phyloP scores from a whole-genome alignment of 2,888 invertebrate genomes.

The Aromia moschata region DNA sequence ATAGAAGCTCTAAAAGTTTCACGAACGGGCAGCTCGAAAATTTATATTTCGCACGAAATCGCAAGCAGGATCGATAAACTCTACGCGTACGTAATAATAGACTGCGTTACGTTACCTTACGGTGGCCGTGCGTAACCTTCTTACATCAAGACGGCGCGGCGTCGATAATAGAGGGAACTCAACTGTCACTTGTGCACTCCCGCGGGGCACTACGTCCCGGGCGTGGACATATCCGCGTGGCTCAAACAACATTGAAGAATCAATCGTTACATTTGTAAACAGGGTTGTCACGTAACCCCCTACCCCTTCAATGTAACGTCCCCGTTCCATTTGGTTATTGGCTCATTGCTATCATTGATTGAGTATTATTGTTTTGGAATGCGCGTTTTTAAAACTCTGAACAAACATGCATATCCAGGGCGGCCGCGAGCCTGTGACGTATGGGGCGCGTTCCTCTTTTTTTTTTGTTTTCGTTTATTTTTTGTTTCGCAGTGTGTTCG shows the following conservation, averaged over 20 bases:
- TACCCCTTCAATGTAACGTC: slow-evolving; percentile 57
- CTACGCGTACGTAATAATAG: no score
- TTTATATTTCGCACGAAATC: no score
- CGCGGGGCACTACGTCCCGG: slow-evolving; percentile 54
- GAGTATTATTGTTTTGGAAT: slow-evolving; percentile 66
- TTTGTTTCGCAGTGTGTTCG: slow-evolving; percentile 26
- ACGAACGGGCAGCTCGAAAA: no score
- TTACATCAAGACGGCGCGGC: slow-evolving; percentile 3
- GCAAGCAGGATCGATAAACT: no score
- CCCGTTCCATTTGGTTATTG: slow-evolving; percentile 65
- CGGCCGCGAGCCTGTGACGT: slow-evolving; percentile 51
- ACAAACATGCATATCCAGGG: slow-evolving; percentile 57
- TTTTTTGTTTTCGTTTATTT: slow-evolving; percentile 28
- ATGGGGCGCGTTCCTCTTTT: slow-evolving; percentile 47
- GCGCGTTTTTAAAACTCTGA: slow-evolving; percentile 65
- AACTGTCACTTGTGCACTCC: slow-evolving; percentile 42
- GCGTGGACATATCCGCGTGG: slow-evolving; percentile 60
- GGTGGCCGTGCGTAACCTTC: background rate
- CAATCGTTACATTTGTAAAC: slow-evolving; percentile 66
- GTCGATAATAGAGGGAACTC: slow-evolving; percentile 22
- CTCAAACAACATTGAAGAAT: slow-evolving; percentile 65
- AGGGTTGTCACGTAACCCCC: slow-evolving; percentile 64
- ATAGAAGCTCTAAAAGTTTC: no score
- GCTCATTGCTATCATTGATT: slow-evolving; percentile 66
- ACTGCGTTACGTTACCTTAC: slow-evolving; percentile 12